Percentiles rank a stretch among this genome's conserved stretches.
phyloP scores from a whole-genome alignment of 1,140 invertebrate genomes.

The Wiebesia pumilae region DNA sequence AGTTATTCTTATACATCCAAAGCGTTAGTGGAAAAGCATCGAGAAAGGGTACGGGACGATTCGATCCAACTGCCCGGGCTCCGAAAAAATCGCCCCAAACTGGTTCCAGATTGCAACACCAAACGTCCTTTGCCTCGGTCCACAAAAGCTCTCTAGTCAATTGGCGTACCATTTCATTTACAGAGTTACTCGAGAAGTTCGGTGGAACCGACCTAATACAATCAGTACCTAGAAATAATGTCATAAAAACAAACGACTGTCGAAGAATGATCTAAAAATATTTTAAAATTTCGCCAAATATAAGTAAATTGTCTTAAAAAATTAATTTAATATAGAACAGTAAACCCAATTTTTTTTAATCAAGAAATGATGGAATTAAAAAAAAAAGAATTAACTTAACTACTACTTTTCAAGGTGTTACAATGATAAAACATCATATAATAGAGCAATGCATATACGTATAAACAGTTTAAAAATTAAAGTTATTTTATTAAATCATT shows the following conservation, averaged over 20 bases:
- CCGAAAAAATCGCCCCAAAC: conserved; percentile 94
- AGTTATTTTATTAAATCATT: no score
- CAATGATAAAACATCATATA: no score
- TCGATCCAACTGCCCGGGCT: conserved; percentile 82
- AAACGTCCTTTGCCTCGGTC: conserved; percentile 89
- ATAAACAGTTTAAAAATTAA: no score
- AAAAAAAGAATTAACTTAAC: no score
- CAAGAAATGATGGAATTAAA: not conserved
- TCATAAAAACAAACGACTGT: not conserved
- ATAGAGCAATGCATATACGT: no score
- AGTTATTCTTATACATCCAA: conserved; percentile 80
- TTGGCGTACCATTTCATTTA: conserved; percentile 72
- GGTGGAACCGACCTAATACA: conserved; percentile 71
- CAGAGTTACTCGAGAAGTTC: conserved; percentile 69
- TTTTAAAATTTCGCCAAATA: not conserved
- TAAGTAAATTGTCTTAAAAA: no score
- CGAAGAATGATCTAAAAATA: not conserved
- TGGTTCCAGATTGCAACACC: conserved; percentile 91
- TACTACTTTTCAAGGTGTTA: no score
- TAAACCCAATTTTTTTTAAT: no score
- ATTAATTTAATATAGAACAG: no score
- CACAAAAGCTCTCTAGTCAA: conserved; percentile 83
- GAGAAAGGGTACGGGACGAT: conserved; percentile 88
- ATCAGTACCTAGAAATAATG: conserved; percentile 72
- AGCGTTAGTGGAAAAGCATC: conserved; percentile 92